phyloP scores from a whole-genome alignment of 1,140 invertebrate species.

The Hypothenemus hampei region DNA sequence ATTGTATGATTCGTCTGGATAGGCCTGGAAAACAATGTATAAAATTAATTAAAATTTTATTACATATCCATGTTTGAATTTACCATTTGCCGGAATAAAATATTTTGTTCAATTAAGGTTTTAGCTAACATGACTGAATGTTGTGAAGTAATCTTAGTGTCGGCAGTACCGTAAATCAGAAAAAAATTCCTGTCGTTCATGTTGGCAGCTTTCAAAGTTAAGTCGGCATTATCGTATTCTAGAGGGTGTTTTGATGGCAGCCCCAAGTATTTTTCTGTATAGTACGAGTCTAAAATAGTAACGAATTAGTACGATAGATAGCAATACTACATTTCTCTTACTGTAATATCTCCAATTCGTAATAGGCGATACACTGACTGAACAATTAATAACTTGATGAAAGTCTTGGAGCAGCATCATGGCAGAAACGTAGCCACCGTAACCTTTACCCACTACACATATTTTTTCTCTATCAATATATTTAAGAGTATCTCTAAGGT shows the following conservation, averaged over 20 bases:
- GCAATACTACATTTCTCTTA: slow-evolving; percentile 47
- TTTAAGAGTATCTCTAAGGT: slow-evolving; percentile 65
- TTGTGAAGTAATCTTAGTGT: slow-evolving; percentile 76
- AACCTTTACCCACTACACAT: slow-evolving; percentile 67
- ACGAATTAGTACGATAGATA: background rate
- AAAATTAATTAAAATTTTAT: background rate
- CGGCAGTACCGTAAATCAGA: slow-evolving; percentile 74
- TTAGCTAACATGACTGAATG: slow-evolving; percentile 77
- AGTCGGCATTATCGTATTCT: slow-evolving; percentile 68
- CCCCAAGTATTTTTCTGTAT: slow-evolving; percentile 79
- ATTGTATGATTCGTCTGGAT: slow-evolving; percentile 76
- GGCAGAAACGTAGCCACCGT: slow-evolving; percentile 66
- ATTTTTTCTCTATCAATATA: slow-evolving; percentile 69
- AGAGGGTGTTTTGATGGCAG: slow-evolving; percentile 59
- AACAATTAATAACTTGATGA: slow-evolving; percentile 68
- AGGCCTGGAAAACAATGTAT: slow-evolving; percentile 56
- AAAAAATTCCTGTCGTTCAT: slow-evolving; percentile 56
- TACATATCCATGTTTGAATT: slow-evolving; percentile 15
- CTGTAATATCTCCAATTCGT: slow-evolving; percentile 76
- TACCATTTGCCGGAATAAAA: slow-evolving; percentile 77
- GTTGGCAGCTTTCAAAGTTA: slow-evolving; percentile 65
- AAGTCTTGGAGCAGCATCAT: slow-evolving; percentile 70
- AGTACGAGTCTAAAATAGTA: slow-evolving; percentile 65
- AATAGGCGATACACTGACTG: slow-evolving; percentile 75
- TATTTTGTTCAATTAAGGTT: slow-evolving; percentile 64